A percentile compares a stretch with the other conserved stretches of the same genome.
Conservation (phyloP, 2,888 invertebrate species). For the Ephialtes manifestator region DNA sequence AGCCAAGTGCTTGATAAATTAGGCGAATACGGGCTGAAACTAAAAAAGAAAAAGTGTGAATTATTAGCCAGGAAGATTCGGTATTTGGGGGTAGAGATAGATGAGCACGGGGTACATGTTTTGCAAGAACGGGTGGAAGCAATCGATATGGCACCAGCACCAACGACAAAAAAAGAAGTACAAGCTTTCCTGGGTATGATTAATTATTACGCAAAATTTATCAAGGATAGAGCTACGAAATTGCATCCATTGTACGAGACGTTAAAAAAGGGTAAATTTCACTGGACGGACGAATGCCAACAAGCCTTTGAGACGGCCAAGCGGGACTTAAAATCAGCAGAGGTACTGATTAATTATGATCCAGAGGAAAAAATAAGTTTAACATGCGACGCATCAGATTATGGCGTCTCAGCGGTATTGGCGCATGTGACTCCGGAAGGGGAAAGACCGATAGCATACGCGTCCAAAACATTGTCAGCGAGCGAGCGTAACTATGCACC, state of each 20-base stretch:
- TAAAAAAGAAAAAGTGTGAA: constrained; percentile 36
- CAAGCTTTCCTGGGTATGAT: constrained; percentile 25
- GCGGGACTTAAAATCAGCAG: constrained; percentile 11
- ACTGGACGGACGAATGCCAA: constrained; percentile 33
- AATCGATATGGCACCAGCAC: constrained; percentile 19
- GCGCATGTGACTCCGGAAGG: constrained; percentile 74
- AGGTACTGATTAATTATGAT: constrained; percentile 49
- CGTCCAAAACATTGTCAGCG: constrained; percentile 74
- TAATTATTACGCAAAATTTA: constrained; percentile 42
- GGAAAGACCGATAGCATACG: constrained; percentile 78
- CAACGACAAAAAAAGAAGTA: constrained; percentile 13
- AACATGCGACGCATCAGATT: constrained; percentile 69
- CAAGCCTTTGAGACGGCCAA: constrained; percentile 28
- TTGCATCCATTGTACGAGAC: constrained; percentile 29
- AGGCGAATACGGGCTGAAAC: constrained; percentile 24
- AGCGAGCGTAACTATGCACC: constrained; percentile 77
- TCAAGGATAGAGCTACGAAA: constrained; percentile 29
- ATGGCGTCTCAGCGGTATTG: constrained; percentile 77
- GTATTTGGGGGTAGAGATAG: constrained; percentile 22
- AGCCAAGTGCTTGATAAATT: constrained; percentile 37
- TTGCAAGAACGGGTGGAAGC: constrained; percentile 8
- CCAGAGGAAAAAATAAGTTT: constrained; percentile 55
- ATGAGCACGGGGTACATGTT: constrained; percentile 4
- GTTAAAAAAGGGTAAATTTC: constrained; percentile 22
- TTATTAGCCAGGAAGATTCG: not conserved